Conservation (phyloP, 2,888 invertebrate genomes). For the Ornithoptera priamus region DNA sequence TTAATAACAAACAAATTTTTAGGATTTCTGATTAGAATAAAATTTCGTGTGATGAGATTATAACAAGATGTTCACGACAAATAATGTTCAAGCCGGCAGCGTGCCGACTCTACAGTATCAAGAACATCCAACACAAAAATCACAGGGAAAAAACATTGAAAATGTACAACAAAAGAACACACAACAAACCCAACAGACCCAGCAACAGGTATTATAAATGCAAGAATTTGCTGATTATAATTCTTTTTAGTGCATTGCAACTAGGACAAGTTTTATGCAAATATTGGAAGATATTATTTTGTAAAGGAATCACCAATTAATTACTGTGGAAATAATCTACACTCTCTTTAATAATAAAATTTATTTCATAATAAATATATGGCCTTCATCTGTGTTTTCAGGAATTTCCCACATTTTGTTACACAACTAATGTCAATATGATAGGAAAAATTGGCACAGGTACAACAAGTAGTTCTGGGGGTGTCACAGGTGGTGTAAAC, state of each 20-base stretch:
- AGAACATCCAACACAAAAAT: slow-evolving; percentile 81
- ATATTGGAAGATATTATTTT: not conserved
- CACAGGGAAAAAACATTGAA: slow-evolving; percentile 81
- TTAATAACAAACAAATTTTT: slow-evolving; percentile 31
- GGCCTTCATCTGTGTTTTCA: slow-evolving; percentile 41
- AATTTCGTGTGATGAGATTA: slow-evolving; percentile 46
- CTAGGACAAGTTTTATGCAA: not conserved
- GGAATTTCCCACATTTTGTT: slow-evolving; percentile 87
- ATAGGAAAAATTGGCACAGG: slow-evolving; percentile 81
- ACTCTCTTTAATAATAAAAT: not conserved
- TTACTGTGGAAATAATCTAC: not conserved
- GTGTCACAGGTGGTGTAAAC: slow-evolving; percentile 82
- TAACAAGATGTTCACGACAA: slow-evolving; percentile 79
- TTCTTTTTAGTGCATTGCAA: not conserved
- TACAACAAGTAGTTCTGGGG: slow-evolving; percentile 58
- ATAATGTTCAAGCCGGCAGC: slow-evolving; percentile 80
- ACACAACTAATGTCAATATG: slow-evolving; percentile 84
- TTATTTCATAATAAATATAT: not conserved
- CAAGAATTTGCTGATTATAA: not conserved
- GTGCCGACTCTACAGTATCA: slow-evolving; percentile 84
- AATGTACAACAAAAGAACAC: slow-evolving; percentile 81
- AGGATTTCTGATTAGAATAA: slow-evolving; percentile 14
- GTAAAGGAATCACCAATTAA: not conserved
- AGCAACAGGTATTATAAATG: slow-evolving; percentile 44
- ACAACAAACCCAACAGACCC: slow-evolving; percentile 66